Base-by-base conservation (phyloP, 2,113 vertebrate genomes). In the Eptatretus burgeri region DNA sequence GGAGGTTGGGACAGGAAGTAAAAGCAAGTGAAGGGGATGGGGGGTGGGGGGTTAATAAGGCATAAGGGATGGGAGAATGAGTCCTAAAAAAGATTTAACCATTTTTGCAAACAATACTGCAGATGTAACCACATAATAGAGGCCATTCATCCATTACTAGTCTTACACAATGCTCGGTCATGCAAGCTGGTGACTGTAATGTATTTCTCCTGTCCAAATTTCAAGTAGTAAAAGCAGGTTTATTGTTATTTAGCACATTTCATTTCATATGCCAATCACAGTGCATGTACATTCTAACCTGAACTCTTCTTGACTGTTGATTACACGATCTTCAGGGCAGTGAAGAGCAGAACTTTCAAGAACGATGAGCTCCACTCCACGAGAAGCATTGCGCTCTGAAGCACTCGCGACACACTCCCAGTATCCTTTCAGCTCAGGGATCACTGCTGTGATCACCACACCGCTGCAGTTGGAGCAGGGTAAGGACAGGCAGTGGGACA, bases 301-400 rank as follows among this genome's bases (percentile, higher is more conserved):
- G 79, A 94, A 98, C 64, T 98, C 87, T 1, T 89, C 91, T 73
- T 88, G 94, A 70, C 95, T 98, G 75, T 98, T 98, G 14, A 84
- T 77, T 64, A 91, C 72, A 5, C 82, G 78, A 67, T 98, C 89
- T 1, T 82, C 78, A 11, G 77, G 75, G 13, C 91, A 98, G 68
- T 93, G 93, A 64, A 86, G 81, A 0, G 86, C 84, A n/a, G 86
- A 84, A 68, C 81, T 93, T 70, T 95, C 84, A 68, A 98, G 69
- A 5, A 95, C 91, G 65, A 93, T 79, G 8, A 98, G 87, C 66
- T 87, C 80, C 20, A 94, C 86, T 0, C 81, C 84, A 66, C 84
- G 78, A 0, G 84, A 89, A 67, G 81, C 93, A 74, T 98, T 98
- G 11, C 91, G 87, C 52, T 86, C 79, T 69, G 81, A 83, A 2